phyloP scores from a whole-genome alignment of 2,797 vertebrate genomes.

The Chelidonichthys spinosus region DNA sequence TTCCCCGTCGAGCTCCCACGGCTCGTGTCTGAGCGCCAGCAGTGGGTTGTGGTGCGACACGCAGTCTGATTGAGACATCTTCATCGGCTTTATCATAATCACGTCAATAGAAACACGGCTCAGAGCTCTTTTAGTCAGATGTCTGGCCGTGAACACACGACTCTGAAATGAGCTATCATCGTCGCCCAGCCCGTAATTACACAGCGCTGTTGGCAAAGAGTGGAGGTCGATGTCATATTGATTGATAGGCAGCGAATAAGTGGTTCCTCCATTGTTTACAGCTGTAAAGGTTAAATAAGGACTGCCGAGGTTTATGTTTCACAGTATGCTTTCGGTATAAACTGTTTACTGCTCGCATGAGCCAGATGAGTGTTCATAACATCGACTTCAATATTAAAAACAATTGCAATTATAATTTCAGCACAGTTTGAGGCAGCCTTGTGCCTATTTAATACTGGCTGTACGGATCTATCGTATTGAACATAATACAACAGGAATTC shows the following conservation, averaged over 20 bases:
- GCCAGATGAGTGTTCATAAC: not conserved
- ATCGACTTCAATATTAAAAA: not conserved
- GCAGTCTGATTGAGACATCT: slow-evolving; percentile 26
- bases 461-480: not conserved
- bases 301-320: slow-evolving; percentile 19
- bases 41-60: slow-evolving; percentile 18
- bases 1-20: not conserved
- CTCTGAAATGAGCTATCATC: slow-evolving; percentile 35
- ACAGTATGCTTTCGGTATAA: slow-evolving; percentile 23
- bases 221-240: slow-evolving; percentile 61
- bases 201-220: slow-evolving; percentile 31
- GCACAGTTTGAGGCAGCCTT: not conserved
- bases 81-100: slow-evolving; percentile 35
- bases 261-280: slow-evolving; percentile 55
- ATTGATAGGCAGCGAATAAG: slow-evolving; percentile 64
- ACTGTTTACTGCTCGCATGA: not conserved
- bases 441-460: not conserved
- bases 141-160: slow-evolving; percentile 36
- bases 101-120: slow-evolving; percentile 22
- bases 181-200: slow-evolving; percentile 25
- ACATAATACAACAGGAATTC: not conserved
- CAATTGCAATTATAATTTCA: not conserved
- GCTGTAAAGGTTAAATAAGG: slow-evolving; percentile 55
- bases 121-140: slow-evolving; percentile 20
- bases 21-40: slow-evolving; percentile 9